These are phyloP conservation scores for Acleris sparsana DNA, from an alignment of 2,888 invertebrate species.

Conservation along the genomic window DNA sequence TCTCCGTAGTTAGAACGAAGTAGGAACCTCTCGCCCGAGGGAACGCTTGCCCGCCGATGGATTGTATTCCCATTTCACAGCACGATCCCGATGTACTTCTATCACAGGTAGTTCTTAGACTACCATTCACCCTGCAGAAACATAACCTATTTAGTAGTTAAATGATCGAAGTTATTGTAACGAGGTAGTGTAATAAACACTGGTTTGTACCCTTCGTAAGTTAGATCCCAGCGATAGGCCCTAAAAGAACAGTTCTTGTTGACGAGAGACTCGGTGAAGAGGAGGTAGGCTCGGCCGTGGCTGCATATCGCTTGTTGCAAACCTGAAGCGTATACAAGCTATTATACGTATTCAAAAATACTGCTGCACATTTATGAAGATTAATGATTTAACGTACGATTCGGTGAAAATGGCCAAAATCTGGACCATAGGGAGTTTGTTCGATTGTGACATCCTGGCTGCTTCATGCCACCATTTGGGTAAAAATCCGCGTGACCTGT, in stretches of 20 bases:
- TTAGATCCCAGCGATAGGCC: slow-evolving; percentile 80
- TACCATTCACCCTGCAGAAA: slow-evolving; percentile 64
- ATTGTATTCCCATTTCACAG: slow-evolving; percentile 82
- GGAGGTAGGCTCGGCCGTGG: slow-evolving; percentile 84
- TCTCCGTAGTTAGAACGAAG: slow-evolving; percentile 79
- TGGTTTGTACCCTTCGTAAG: slow-evolving; percentile 65
- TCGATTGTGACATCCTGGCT: slow-evolving; percentile 84
- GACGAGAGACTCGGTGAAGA: slow-evolving; percentile 83
- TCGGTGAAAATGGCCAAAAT: slow-evolving; percentile 58
- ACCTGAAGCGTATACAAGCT: slow-evolving; percentile 50
- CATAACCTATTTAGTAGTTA: neutral
- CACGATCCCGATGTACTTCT: slow-evolving; percentile 57
- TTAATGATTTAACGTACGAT: slow-evolving; percentile 57
- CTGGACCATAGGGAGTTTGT: slow-evolving; percentile 60
- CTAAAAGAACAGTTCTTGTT: slow-evolving; percentile 80
- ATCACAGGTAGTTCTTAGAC: slow-evolving; percentile 64
- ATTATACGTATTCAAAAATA: neutral
- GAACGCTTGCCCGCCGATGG: slow-evolving; percentile 54
- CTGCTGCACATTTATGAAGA: neutral
- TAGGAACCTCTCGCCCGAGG: slow-evolving; percentile 74
- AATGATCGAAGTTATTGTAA: neutral
- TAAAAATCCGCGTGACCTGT: slow-evolving; percentile 86
- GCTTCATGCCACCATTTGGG: slow-evolving; percentile 86
- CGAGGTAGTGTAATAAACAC: neutral
- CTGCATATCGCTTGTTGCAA: slow-evolving; percentile 84